Percentiles rank a stretch among this genome's conserved stretches.
These are phyloP conservation scores for Odontesthes bonariensis DNA, from an alignment of 2,113 vertebrate species.

Conservation along the genomic window DNA sequence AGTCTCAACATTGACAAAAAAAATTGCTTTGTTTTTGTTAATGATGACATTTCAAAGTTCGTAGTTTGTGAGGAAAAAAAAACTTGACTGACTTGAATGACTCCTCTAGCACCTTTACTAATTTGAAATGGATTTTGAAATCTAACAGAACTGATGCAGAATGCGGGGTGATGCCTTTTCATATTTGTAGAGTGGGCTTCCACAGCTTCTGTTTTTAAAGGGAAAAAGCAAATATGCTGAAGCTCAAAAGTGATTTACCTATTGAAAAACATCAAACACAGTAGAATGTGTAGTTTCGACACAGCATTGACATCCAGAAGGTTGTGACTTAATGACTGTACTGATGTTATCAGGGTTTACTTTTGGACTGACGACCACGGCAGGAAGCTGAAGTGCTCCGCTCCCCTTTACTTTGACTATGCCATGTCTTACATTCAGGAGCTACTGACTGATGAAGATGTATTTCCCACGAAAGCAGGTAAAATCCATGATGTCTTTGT, in stretches of 20 bases:
- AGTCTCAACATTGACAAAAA: too few species aligned
- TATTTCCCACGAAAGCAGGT: slow-evolving; percentile 86
- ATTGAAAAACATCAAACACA: not conserved
- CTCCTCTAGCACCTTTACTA: too few species aligned
- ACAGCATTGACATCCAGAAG: not conserved
- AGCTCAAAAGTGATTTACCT: not conserved
- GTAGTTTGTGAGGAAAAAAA: too few species aligned
- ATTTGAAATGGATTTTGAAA: too few species aligned
- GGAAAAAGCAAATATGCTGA: not conserved
- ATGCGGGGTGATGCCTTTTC: too few species aligned
- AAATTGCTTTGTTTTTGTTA: too few species aligned
- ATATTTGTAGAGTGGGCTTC: too few species aligned
- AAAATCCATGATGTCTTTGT: not conserved
- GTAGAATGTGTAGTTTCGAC: not conserved
- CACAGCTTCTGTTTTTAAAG: not conserved
- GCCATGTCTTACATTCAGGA: slow-evolving; percentile 87
- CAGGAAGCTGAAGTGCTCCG: slow-evolving; percentile 85
- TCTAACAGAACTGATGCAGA: too few species aligned
- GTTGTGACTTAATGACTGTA: not conserved
- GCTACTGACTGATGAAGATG: slow-evolving; percentile 83
- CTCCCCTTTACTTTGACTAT: slow-evolving; percentile 85
- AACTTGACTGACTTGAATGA: too few species aligned
- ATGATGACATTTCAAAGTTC: too few species aligned
- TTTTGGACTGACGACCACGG: slow-evolving; percentile 86
- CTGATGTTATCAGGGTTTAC: slow-evolving; percentile 66